Evolutionary conservation across 2,797 vertebrate species (phyloP).

Genomic region (Perodicticus potto): DNA sequence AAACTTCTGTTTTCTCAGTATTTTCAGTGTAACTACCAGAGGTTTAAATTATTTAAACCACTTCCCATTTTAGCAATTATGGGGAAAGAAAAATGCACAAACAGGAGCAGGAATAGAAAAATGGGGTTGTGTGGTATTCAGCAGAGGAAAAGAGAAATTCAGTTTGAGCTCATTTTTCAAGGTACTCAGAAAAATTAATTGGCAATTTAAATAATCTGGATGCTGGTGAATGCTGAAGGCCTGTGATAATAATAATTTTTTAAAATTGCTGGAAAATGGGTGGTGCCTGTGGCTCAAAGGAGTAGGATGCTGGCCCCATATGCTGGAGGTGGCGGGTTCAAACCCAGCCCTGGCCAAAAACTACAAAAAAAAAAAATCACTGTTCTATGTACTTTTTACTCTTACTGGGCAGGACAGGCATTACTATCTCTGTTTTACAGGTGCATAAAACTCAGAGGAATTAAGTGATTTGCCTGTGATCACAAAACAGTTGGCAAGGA

Average conservation of each 20-base stretch:
- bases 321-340: too few relatives aligned
- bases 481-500: not conserved
- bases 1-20: constrained; percentile 3
- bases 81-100: constrained; percentile 57
- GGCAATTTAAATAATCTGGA: constrained; percentile 9
- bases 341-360: too few relatives aligned
- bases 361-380: not conserved
- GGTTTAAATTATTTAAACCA: constrained; percentile 43
- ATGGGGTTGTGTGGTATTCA: constrained; percentile 43
- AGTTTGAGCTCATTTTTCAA: constrained; percentile 21
- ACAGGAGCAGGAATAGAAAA: constrained; percentile 54
- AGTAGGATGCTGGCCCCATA: too few relatives aligned
- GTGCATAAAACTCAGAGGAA: constrained; percentile 40
- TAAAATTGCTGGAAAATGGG: too few relatives aligned
- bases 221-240: not conserved
- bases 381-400: not conserved
- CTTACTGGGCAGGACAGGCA: not conserved
- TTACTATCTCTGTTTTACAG: constrained; percentile 35
- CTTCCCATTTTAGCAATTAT: constrained; percentile 62
- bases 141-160: constrained; percentile 62
- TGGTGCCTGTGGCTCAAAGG: too few relatives aligned
- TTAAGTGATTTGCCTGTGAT: constrained; percentile 28
- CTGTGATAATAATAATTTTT: not conserved
- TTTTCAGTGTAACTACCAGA: not conserved
- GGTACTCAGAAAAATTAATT: constrained; percentile 42